These are phyloP conservation scores for Indicator maculatus DNA, from an alignment of 2,113 vertebrate species.

Conservation along the genomic window DNA sequence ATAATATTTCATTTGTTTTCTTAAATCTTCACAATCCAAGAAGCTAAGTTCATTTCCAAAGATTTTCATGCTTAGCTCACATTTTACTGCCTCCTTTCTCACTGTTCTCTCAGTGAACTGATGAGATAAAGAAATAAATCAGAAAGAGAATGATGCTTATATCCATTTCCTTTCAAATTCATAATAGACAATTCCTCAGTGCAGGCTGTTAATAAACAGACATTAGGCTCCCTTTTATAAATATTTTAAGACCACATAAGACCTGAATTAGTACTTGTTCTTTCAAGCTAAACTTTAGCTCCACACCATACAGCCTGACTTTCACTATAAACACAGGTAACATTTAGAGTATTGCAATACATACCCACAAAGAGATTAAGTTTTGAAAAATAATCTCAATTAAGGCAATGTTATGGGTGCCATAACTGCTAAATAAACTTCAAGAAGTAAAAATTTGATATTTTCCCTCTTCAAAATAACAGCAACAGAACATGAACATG, in stretches of 20 bases:
- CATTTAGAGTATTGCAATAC: not conserved
- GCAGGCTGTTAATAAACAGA: not conserved
- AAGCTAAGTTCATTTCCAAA: slow-evolving; percentile 85
- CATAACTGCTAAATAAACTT: not conserved
- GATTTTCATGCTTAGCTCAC: slow-evolving; percentile 81
- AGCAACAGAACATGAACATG: not conserved
- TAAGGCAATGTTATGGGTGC: not conserved
- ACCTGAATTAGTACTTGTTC: not conserved
- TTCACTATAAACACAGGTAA: not conserved
- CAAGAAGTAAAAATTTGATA: not conserved
- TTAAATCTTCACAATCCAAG: slow-evolving; percentile 78
- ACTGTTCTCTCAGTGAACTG: slow-evolving; percentile 73
- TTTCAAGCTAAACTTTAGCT: not conserved
- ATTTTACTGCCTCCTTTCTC: slow-evolving; percentile 57
- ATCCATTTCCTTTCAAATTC: not conserved
- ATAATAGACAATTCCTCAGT: not conserved
- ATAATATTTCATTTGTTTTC: slow-evolving; percentile 66
- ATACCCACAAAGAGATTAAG: not conserved
- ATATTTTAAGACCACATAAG: not conserved
- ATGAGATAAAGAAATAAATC: not conserved
- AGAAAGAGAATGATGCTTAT: not conserved
- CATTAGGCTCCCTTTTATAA: not conserved
- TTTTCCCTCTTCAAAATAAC: not conserved
- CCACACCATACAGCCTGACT: not conserved
- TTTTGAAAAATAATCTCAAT: not conserved